These are phyloP conservation scores for Harpagoxenus sublaevis DNA, from an alignment of 2,888 invertebrate species.

Conservation along the genomic window DNA sequence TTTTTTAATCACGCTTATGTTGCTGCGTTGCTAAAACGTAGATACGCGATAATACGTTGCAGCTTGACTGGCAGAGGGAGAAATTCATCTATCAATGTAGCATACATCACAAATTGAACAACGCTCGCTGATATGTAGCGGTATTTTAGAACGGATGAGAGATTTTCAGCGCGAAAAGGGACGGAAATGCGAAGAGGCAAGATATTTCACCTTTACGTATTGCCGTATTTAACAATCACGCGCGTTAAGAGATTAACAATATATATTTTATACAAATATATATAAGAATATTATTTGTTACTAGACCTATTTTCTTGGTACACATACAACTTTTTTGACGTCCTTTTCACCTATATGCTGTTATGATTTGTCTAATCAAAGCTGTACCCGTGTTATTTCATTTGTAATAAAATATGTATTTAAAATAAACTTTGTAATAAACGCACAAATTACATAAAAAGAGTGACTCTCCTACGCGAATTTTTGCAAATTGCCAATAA, in stretches of 20 bases:
- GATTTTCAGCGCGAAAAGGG: not conserved
- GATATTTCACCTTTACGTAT: conserved; percentile 25
- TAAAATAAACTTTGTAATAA: conserved; percentile 24
- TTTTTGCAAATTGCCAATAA: not conserved
- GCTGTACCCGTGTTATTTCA: not conserved
- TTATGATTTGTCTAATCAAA: conserved; percentile 44
- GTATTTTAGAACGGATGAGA: conserved; percentile 12
- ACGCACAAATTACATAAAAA: not conserved
- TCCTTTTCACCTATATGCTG: conserved; percentile 13
- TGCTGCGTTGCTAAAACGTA: not conserved
- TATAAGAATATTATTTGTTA: conserved; percentile 44
- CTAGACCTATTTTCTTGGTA: conserved; percentile 33
- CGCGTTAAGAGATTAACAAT: conserved; percentile 19
- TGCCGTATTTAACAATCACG: not conserved
- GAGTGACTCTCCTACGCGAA: not conserved
- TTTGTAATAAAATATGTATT: conserved; percentile 15
- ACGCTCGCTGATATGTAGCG: conserved; percentile 54
- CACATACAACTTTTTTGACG: conserved; percentile 38
- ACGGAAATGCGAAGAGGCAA: not conserved
- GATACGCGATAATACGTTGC: conserved; percentile 48
- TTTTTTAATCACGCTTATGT: not conserved
- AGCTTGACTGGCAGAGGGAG: conserved; percentile 74
- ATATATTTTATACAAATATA: conserved; percentile 15
- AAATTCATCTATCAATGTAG: conserved; percentile 77
- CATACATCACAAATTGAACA: conserved; percentile 71